These are phyloP conservation scores for Sebastes hopkinsi DNA, from an alignment of 2,797 vertebrate species.

Conservation along the genomic window DNA sequence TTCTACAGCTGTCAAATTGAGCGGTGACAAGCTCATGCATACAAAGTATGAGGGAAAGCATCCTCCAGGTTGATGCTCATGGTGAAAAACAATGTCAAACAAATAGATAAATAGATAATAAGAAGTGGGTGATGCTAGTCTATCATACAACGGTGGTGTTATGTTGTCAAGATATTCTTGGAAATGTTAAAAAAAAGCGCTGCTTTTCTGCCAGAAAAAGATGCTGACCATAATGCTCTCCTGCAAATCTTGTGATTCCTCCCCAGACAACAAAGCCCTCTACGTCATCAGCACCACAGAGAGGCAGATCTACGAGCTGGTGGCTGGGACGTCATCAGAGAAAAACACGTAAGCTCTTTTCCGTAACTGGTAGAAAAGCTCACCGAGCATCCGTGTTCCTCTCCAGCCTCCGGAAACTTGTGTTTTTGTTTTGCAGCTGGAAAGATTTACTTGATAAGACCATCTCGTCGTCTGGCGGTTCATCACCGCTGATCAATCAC, in stretches of 20 bases:
- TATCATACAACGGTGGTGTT: too few species aligned
- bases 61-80: too few species aligned
- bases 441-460: conserved; percentile 82
- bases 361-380: fast-evolving
- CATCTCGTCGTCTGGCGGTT: conserved; percentile 59
- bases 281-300: conserved; percentile 96
- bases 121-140: too few species aligned
- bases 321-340: conserved; percentile 87
- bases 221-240: too few species aligned
- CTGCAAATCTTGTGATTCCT: neutral
- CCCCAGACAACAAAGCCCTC: conserved; percentile 90
- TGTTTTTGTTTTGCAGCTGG: conserved; percentile 72
- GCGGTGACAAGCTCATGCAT: too few species aligned
- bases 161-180: too few species aligned
- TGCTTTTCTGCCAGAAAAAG: too few species aligned
- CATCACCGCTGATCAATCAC: conserved; percentile 60
- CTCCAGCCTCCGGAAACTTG: neutral
- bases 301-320: conserved; percentile 96
- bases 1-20: too few species aligned
- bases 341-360: conserved; percentile 87
- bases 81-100: too few species aligned
- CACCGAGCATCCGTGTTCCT: neutral
- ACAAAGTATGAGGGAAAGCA: too few species aligned
- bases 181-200: too few species aligned
- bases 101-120: too few species aligned